Percentiles rank a stretch among this genome's conserved stretches.
Evolutionary conservation across 2,888 invertebrate species (phyloP).

Genomic region (Agonopterix arenella): DNA sequence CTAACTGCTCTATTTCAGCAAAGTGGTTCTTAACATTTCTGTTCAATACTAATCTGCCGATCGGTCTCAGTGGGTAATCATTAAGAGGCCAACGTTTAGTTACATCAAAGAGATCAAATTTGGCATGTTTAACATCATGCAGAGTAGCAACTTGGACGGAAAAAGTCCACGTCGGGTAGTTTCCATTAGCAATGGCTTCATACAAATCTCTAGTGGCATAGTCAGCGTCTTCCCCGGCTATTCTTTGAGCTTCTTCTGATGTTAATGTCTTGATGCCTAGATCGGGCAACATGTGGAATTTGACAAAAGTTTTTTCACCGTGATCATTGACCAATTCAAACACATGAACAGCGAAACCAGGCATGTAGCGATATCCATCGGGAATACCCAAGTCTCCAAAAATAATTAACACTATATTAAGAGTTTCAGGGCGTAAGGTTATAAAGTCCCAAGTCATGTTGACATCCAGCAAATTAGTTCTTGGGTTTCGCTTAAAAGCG

Average conservation of each 20-base stretch:
- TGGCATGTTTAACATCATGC: conserved; percentile 82
- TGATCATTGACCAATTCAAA: conserved; percentile 88
- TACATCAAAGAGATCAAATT: conserved; percentile 92
- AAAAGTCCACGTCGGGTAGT: conserved; percentile 65
- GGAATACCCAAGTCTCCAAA: conserved; percentile 92
- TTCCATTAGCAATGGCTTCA: conserved; percentile 84
- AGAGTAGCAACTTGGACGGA: conserved; percentile 56
- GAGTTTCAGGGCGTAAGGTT: conserved; percentile 77
- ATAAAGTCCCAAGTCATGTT: conserved; percentile 71
- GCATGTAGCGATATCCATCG: conserved; percentile 91
- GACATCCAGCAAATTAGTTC: conserved; percentile 32
- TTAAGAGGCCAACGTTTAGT: conserved; percentile 89
- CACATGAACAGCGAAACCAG: conserved; percentile 92
- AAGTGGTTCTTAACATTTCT: conserved; percentile 93
- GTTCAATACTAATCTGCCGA: conserved; percentile 89
- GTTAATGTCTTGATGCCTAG: conserved; percentile 87
- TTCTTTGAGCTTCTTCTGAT: conserved; percentile 75
- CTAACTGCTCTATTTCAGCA: conserved; percentile 93
- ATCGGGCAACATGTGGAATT: conserved; percentile 92
- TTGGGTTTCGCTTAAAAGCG: conserved; percentile 74
- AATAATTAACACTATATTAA: conserved; percentile 84
- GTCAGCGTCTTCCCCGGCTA: conserved; percentile 86
- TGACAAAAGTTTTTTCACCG: conserved; percentile 83
- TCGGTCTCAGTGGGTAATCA: conserved; percentile 88
- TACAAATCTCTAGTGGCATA: conserved; percentile 88